phyloP scores from a whole-genome alignment of 2,888 invertebrate genomes.

The Coremacera marginata region DNA sequence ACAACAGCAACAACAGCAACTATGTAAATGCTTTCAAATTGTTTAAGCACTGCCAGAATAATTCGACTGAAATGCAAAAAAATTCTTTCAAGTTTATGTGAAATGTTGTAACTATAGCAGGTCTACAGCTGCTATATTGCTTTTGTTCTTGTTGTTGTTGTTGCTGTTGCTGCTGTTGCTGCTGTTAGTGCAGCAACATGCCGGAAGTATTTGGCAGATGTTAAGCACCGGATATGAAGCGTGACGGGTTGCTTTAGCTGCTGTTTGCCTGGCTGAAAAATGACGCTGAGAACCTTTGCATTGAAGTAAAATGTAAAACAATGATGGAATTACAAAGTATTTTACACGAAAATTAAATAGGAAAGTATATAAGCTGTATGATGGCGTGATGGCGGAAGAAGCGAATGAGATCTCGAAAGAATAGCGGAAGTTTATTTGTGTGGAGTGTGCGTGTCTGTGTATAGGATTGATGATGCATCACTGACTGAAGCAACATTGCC shows the following conservation, averaged over 20 bases:
- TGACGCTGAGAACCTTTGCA: neutral
- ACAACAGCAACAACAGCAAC: neutral
- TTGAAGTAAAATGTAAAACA: neutral
- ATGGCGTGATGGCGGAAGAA: too few species aligned
- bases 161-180: neutral
- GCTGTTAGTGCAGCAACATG: neutral
- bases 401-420: too few species aligned
- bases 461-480: too few species aligned
- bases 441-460: too few species aligned
- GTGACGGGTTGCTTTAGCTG: neutral
- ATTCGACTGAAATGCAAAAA: neutral
- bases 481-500: too few species aligned
- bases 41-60: neutral
- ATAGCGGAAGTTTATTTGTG: too few species aligned
- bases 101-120: neutral
- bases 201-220: constrained; percentile 12
- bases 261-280: neutral
- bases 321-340: constrained; percentile 7
- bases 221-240: constrained; percentile 20
- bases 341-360: neutral
- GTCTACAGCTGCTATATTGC: neutral
- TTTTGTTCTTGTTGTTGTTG: neutral
- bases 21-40: neutral
- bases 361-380: neutral
- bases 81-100: neutral